phyloP scores from a whole-genome alignment of 2,888 invertebrate genomes.

The Strigamia maritima region DNA sequence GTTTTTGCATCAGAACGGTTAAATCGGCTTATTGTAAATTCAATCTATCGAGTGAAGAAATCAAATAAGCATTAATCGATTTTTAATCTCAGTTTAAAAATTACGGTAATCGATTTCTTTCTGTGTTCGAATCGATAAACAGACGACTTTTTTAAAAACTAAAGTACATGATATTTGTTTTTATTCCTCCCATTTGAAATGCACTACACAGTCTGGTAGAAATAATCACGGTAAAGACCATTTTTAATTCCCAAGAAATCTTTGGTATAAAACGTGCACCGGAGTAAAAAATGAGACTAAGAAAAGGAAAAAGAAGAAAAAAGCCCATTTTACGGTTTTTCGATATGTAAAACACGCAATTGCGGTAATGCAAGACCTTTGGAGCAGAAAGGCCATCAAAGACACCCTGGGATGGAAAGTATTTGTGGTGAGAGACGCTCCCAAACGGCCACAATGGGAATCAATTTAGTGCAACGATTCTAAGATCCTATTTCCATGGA shows the following conservation, averaged over 20 bases:
- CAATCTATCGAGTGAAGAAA: neutral
- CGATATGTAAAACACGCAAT: conserved; percentile 34
- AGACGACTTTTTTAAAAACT: neutral
- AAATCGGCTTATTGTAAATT: neutral
- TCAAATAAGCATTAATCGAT: neutral
- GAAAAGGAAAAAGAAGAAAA: neutral
- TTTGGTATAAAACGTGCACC: neutral
- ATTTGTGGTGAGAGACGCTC: conserved; percentile 32
- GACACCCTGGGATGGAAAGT: conserved; percentile 34
- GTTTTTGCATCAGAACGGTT: neutral
- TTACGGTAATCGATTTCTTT: neutral
- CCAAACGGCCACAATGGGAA: conserved; percentile 34
- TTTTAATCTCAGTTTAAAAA: neutral
- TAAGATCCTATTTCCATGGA: conserved; percentile 32
- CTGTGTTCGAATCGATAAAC: neutral
- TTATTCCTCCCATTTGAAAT: neutral
- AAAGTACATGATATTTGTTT: no score
- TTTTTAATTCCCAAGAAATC: neutral
- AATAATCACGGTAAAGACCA: neutral
- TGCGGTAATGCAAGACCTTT: conserved; percentile 34
- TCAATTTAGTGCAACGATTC: conserved; percentile 34
- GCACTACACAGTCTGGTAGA: neutral
- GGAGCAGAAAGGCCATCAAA: conserved; percentile 32
- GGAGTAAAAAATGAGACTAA: conserved; percentile 10
- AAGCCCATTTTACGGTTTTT: conserved; percentile 12